phyloP scores from a whole-genome alignment of 2,888 invertebrate species.

The Chironomus tentans region DNA sequence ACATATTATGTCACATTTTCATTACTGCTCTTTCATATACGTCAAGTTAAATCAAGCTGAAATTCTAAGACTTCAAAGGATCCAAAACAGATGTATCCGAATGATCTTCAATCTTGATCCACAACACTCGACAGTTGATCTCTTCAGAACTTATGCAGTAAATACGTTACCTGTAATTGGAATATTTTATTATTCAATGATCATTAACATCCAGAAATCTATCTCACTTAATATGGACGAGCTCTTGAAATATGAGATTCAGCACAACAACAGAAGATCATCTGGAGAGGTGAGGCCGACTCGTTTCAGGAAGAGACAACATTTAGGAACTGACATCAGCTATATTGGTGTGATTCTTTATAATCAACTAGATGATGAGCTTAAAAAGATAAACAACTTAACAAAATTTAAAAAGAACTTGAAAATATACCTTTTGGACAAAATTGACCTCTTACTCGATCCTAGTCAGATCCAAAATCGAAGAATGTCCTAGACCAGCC shows the following conservation, averaged over 20 bases:
- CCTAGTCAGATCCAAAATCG: no score
- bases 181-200: neutral
- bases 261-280: neutral
- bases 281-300: neutral
- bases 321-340: neutral
- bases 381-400: no score
- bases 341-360: neutral
- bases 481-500: no score
- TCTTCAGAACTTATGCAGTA: neutral
- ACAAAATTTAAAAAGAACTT: no score
- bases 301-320: neutral
- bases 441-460: no score
- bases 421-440: no score
- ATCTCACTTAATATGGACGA: neutral
- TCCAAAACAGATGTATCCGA: neutral
- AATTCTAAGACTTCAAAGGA: neutral
- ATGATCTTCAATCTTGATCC: neutral
- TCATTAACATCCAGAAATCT: neutral
- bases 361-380: neutral
- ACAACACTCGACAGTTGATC: neutral
- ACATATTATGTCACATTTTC: neutral
- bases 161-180: neutral
- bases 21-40: neutral
- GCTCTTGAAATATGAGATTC: neutral
- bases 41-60: neutral